phyloP scores from a whole-genome alignment of 2,797 vertebrate species.

The Typhlichthys subterraneus region DNA sequence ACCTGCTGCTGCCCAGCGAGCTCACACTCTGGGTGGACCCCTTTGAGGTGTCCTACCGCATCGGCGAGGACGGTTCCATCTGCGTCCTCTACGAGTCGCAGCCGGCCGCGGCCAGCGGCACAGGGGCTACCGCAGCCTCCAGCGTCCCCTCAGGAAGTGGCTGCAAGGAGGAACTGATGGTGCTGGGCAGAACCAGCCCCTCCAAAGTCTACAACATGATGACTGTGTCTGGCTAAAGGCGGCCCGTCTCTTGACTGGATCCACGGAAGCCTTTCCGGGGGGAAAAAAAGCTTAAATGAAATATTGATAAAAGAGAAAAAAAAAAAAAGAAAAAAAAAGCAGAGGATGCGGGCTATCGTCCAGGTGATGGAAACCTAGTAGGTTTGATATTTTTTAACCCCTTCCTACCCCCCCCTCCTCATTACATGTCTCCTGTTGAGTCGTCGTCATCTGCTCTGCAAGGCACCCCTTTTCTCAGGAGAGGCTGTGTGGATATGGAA shows the following conservation, averaged over 20 bases:
- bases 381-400: constrained; percentile 69
- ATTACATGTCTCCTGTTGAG: constrained; percentile 82
- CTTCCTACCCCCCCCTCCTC: constrained; percentile 13
- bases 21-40: constrained; percentile 98
- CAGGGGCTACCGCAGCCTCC: constrained; percentile 37
- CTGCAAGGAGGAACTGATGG: constrained; percentile 98
- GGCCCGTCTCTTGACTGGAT: constrained; percentile 37
- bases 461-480: constrained; percentile 78
- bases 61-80: constrained; percentile 96
- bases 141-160: constrained; percentile 63
- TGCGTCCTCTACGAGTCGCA: constrained; percentile 94
- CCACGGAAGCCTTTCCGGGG: constrained; percentile 48
- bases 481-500: constrained; percentile 82
- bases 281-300: constrained; percentile 73
- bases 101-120: constrained; percentile 69
- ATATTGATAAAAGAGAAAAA: constrained; percentile 67
- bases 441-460: constrained; percentile 72
- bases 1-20: constrained; percentile 93
- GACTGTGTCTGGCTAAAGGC: constrained; percentile 95
- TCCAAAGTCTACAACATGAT: constrained; percentile 98
- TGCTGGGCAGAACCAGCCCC: constrained; percentile 91
- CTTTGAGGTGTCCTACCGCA: constrained; percentile 96
- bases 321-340: constrained; percentile 59
- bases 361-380: constrained; percentile 86
- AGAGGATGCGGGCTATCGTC: constrained; percentile 87